Percentiles rank a stretch among this genome's conserved stretches.
These are phyloP conservation scores for Tenodera sinensis DNA, from an alignment of 2,888 invertebrate genomes.

Conservation along the genomic window DNA sequence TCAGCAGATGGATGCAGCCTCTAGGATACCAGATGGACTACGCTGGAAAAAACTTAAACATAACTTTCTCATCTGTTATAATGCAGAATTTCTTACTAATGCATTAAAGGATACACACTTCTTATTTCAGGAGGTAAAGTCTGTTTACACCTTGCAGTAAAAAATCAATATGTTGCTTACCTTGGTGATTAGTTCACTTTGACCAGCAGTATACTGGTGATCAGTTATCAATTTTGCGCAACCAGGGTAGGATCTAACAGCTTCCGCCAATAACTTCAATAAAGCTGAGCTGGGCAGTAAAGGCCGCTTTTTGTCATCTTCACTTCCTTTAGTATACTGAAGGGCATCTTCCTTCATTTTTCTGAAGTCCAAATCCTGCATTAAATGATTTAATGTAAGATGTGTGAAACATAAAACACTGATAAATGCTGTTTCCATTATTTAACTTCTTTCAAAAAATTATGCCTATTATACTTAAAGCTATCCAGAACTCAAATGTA, in stretches of 20 bases:
- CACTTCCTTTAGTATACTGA: conserved; percentile 27
- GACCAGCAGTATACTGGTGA: conserved; percentile 59
- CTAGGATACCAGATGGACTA: too few species aligned
- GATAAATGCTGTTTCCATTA: too few species aligned
- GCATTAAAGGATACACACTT: too few species aligned
- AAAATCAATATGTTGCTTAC: conserved; percentile 36
- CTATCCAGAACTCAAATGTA: too few species aligned
- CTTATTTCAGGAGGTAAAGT: too few species aligned
- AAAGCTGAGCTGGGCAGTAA: conserved; percentile 70
- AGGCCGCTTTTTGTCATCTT: conserved; percentile 53
- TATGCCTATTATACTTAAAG: too few species aligned
- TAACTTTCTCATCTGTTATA: too few species aligned
- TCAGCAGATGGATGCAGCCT: too few species aligned
- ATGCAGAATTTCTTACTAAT: too few species aligned
- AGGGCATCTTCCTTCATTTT: background rate
- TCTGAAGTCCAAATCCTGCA: conserved; percentile 1
- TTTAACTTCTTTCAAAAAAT: too few species aligned
- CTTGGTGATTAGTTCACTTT: conserved; percentile 58
- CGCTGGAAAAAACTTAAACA: too few species aligned
- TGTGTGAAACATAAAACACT: too few species aligned
- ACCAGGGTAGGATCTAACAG: conserved; percentile 72
- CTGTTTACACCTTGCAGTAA: background rate
- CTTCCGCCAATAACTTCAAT: conserved; percentile 71
- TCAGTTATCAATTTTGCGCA: conserved; percentile 73
- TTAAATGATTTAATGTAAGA: background rate